These are phyloP conservation scores for Cnemophilus loriae DNA, from an alignment of 2,113 vertebrate genomes.

Conservation along the genomic window DNA sequence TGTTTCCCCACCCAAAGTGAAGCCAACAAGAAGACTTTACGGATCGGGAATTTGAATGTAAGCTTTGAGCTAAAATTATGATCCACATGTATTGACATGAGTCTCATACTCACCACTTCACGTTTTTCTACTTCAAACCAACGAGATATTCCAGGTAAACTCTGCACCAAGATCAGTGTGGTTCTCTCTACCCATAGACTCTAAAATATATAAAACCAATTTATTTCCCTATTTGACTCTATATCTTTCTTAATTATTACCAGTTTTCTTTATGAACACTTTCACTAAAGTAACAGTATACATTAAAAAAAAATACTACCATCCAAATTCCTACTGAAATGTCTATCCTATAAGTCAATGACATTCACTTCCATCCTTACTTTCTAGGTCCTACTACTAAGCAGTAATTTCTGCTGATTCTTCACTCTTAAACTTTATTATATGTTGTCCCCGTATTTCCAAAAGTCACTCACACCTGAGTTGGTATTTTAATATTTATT, in stretches of 20 bases:
- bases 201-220: slow-evolving; percentile 67
- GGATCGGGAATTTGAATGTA: neutral
- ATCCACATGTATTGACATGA: neutral
- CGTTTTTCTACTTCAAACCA: slow-evolving; percentile 99
- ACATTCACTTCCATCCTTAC: neutral
- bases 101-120: slow-evolving; percentile 86
- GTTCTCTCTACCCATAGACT: slow-evolving; percentile 98
- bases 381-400: neutral
- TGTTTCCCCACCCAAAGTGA: neutral
- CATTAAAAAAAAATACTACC: neutral
- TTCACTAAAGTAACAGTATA: neutral
- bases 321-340: neutral
- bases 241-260: neutral
- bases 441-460: neutral
- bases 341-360: neutral
- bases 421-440: neutral
- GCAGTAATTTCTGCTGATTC: neutral
- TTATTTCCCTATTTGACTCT: neutral
- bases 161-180: slow-evolving; percentile 93
- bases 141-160: slow-evolving; percentile 97
- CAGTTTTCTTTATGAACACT: neutral
- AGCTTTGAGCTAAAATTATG: neutral
- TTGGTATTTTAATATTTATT: neutral
- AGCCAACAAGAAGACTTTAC: neutral
- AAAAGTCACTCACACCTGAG: neutral